Base-by-base conservation (phyloP, 2,113 vertebrate genomes). In the Centropus unirufus region DNA sequence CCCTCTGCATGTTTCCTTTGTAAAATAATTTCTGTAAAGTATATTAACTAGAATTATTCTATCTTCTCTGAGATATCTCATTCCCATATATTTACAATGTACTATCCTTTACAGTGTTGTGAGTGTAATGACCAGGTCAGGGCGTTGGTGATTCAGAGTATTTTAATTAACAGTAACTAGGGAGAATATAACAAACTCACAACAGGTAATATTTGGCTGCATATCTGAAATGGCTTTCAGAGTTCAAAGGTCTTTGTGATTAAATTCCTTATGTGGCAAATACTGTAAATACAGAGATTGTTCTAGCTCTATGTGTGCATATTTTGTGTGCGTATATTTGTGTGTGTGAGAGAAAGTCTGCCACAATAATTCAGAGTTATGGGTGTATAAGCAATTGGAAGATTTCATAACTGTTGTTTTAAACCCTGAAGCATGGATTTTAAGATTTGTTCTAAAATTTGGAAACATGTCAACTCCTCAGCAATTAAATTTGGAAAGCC, bases 281-380 rank as follows among this genome's bases (percentile, higher is more conserved):
- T 64, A 52, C 3, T 61, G 23, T 8, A 78, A 78, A 84, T 29
- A 32, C 3, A 62, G 36, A 59, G 7, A 27, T 12, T 70, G 22
- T 74, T 9, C 27, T 78, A 81, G 1, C 1, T 92, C 10, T 55
- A 9, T 27, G 9, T 22, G 4, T 66, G 13, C 1, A 10, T 79
- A 13, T 54, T 66, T 77, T 3, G n/a, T 36, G 4, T 19, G 3
- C 24, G 0, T 42, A 13, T 20, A 1, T 40, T 3, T 14, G 1
- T 6, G 0, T 12, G 4, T 44, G 23, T 3, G 12, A 32, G 12
- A 78, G 4, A 47, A 80, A 90, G 67, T 4, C 6, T 86, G 22
- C 4, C 22, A 34, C 36, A 36, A 36, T 16, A 44, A 32, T 34
- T 57, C 51, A 73, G 36, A 67, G 2, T 29, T 29, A 76, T 12